Evolutionary conservation across 2,113 vertebrate species (phyloP).

Genomic region (Camelus bactrianus): DNA sequence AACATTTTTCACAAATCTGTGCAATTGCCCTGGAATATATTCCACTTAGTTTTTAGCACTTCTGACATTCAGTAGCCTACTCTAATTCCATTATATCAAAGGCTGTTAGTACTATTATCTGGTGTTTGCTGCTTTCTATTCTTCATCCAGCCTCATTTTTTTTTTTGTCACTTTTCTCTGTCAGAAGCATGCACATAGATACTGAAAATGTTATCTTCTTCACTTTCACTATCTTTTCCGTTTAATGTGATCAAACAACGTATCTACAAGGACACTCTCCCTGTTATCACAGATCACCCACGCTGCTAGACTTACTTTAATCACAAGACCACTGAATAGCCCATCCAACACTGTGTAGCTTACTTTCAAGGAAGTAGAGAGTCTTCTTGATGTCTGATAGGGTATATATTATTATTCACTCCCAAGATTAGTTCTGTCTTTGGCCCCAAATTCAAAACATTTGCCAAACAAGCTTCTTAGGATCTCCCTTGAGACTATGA

Average conservation of each 20-base stretch:
- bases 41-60: neutral
- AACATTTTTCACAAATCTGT: neutral
- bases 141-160: neutral
- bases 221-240: neutral
- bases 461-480: neutral
- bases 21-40: neutral
- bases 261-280: neutral
- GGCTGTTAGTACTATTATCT: neutral
- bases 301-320: neutral
- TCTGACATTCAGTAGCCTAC: neutral
- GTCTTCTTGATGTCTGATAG: neutral
- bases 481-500: neutral
- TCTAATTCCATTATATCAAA: neutral
- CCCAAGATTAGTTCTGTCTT: neutral
- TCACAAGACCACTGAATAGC: neutral
- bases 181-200: neutral
- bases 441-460: neutral
- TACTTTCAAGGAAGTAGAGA: neutral
- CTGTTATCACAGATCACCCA: neutral
- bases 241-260: neutral
- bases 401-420: neutral
- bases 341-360: neutral
- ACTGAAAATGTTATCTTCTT: neutral
- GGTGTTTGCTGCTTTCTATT: neutral
- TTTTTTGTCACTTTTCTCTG: neutral